Base-by-base conservation (phyloP, 2,113 vertebrate species). In the Zosterops lateralis region DNA sequence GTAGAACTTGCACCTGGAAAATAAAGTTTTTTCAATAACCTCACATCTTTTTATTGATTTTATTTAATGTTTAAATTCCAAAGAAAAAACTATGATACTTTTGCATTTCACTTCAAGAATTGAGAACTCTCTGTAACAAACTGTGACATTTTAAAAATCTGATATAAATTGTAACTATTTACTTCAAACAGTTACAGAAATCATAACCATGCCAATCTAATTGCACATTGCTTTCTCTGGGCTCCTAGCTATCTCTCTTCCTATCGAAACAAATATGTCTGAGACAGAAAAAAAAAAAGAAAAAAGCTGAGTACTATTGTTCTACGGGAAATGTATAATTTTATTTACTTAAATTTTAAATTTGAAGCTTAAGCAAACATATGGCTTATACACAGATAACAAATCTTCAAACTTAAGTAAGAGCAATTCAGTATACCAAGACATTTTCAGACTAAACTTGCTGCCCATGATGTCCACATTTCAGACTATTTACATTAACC, bases 1-100 rank as follows among this genome's bases (percentile, higher is more conserved):
- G 99, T 98, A 42, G 99, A 99, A 60, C 99, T 99, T 67, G 98
- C 98, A 93, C 99, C 99, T 99, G 93, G 36, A 89, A 91, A 75
- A 95, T 65, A 96, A 95, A 92, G 50, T 14, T 71, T 91, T 89
- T 87, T 93, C 74, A 84, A 36, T 50, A 57, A 62, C 61, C 19
- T 64, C 29, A n/a, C 70, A 53, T 42, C 3, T 36, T 89, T 54
- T 72, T 47, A 76, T 29, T 70, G 56, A 21, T 73, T 34, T 34
- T 73, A 50, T 62, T 85, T 78, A 51, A 53, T 26, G 25, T 32
- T 87, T 64, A 60, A 44, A 64, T 90, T 85, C 10, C 22, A 40
- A 78, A 70, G 21, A 31, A 45, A 85, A 87, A 75, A 7, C 8
- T 48, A 10, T 40, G 21, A 45, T 73, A 29, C 14, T 74, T 90